These are phyloP conservation scores for Asteroscopus sphinx DNA, from an alignment of 2,888 invertebrate species.

Conservation along the genomic window DNA sequence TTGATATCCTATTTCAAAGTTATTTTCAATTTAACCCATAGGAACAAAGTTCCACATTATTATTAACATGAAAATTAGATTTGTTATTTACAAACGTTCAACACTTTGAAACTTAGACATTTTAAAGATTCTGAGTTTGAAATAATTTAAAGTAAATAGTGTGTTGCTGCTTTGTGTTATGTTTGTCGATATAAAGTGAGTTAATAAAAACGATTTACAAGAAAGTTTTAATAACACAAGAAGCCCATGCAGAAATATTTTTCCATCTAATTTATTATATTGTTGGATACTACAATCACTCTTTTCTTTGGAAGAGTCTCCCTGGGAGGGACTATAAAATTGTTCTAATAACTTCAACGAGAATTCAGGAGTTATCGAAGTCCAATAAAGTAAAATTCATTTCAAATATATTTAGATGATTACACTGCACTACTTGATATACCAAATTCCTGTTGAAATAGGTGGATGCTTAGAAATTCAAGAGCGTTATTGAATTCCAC, in stretches of 20 bases:
- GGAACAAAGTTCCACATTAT: slow-evolving; percentile 21
- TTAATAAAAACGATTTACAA: not conserved
- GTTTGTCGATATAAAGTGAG: not conserved
- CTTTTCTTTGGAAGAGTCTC: no score
- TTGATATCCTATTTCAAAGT: slow-evolving; percentile 31
- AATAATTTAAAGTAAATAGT: not conserved
- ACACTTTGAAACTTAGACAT: slow-evolving; percentile 3
- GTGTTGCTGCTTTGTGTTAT: not conserved
- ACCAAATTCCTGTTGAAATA: slow-evolving; percentile 29
- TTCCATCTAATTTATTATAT: no score
- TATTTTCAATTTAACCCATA: slow-evolving; percentile 15
- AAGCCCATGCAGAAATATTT: no score
- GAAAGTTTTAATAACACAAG: not conserved
- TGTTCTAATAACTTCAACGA: not conserved
- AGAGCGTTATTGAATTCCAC: slow-evolving; percentile 77
- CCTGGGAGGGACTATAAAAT: not conserved
- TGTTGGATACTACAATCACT: no score
- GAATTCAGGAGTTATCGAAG: not conserved
- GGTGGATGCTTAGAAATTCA: slow-evolving; percentile 59
- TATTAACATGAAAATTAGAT: slow-evolving; percentile 16
- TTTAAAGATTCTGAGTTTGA: not conserved
- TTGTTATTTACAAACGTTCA: slow-evolving; percentile 5
- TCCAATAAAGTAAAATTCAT: no score
- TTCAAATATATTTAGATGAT: not conserved
- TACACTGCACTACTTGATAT: slow-evolving; percentile 3